These are phyloP conservation scores for Apotomis capreana DNA, from an alignment of 2,888 invertebrate genomes.

Conservation along the genomic window DNA sequence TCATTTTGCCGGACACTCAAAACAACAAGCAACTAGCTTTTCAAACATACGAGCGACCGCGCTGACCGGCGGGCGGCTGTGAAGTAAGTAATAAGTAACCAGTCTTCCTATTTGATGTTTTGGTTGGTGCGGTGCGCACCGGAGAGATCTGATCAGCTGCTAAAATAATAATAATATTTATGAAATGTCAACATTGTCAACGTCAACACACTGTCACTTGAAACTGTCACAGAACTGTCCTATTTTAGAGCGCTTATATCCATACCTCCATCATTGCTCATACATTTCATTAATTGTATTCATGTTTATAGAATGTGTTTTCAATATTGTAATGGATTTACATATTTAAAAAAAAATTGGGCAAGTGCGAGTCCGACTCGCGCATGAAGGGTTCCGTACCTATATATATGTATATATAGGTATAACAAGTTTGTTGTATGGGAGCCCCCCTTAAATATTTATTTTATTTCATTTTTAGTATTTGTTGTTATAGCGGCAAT, in stretches of 20 bases:
- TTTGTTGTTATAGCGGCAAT: too few relatives aligned
- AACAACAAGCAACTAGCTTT: background rate
- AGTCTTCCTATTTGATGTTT: conserved; percentile 15
- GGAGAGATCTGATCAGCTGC: conserved; percentile 24
- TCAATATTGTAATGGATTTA: background rate
- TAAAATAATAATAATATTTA: conserved; percentile 9
- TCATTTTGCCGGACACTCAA: conserved; percentile 54
- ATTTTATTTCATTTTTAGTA: too few relatives aligned
- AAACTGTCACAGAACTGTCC: background rate
- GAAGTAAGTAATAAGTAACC: background rate
- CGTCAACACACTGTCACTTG: conserved; percentile 10
- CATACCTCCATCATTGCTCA: background rate
- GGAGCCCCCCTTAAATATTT: too few relatives aligned
- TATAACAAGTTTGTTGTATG: too few relatives aligned
- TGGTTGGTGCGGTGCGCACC: conserved; percentile 1
- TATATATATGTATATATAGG: too few relatives aligned
- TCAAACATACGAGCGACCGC: conserved; percentile 7
- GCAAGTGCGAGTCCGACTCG: too few relatives aligned
- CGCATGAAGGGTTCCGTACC: too few relatives aligned
- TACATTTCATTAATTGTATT: too few relatives aligned
- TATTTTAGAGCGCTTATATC: conserved; percentile 1
- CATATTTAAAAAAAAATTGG: too few relatives aligned
- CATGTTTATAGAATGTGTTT: background rate
- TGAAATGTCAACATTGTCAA: conserved; percentile 13
- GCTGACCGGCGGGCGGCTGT: conserved; percentile 10